These are phyloP conservation scores for Pogonus chalceus DNA, from an alignment of 1,140 invertebrate genomes.

Conservation along the genomic window DNA sequence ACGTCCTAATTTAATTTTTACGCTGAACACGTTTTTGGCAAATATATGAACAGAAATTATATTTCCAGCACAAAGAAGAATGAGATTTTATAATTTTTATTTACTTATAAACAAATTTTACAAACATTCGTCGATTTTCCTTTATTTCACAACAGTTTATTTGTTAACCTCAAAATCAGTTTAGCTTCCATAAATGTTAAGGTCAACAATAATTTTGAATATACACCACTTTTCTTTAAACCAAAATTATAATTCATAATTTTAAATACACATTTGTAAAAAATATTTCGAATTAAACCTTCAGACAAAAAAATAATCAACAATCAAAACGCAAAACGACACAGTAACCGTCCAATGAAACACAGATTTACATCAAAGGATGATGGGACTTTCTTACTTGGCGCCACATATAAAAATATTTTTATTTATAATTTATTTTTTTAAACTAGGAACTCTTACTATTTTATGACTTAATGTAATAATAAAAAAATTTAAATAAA, in stretches of 20 bases:
- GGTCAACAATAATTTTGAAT: background rate
- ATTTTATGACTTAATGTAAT: no score
- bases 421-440: background rate
- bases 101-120: background rate
- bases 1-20: background rate
- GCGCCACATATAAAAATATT: background rate
- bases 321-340: background rate
- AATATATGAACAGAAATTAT: no score
- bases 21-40: no score
- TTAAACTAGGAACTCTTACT: slow-evolving; percentile 6
- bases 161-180: slow-evolving; percentile 7
- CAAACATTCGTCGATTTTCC: background rate
- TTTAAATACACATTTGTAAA: background rate
- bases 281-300: background rate
- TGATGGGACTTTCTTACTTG: background rate
- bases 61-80: background rate
- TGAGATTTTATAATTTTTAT: background rate
- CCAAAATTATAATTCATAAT: background rate
- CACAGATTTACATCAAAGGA: background rate
- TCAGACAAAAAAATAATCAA: background rate
- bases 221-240: background rate
- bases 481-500: background rate
- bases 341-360: background rate
- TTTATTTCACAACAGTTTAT: slow-evolving; percentile 7
- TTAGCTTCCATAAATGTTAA: slow-evolving; percentile 1